Conservation (phyloP, 1,140 invertebrate species). For the Trichomalopsis sarcophagae region DNA sequence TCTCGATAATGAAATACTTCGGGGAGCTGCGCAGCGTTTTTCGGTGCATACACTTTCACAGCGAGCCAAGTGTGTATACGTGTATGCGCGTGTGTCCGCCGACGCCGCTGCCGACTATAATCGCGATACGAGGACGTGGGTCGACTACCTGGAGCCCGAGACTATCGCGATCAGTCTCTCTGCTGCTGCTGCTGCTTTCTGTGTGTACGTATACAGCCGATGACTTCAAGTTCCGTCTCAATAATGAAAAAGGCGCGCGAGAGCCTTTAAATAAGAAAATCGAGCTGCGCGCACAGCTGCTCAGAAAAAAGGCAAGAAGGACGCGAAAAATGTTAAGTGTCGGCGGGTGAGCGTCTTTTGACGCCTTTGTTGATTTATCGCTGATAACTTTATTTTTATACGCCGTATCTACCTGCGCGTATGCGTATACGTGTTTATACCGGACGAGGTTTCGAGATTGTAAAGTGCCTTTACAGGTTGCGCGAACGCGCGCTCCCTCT, state of each 20-base stretch:
- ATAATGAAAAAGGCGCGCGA: conserved; percentile 34
- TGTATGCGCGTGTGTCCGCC: conserved; percentile 26
- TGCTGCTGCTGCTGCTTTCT: neutral
- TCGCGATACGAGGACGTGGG: conserved; percentile 56
- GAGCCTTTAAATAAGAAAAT: neutral
- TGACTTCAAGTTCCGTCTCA: conserved; percentile 39
- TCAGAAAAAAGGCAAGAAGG: neutral
- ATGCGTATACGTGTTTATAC: neutral
- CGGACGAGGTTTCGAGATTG: neutral
- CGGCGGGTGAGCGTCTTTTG: conserved; percentile 1
- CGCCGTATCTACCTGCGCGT: neutral
- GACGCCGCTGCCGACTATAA: conserved; percentile 61
- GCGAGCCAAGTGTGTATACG: too few relatives aligned
- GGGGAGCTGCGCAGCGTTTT: conserved; percentile 53
- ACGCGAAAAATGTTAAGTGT: neutral
- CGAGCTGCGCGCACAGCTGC: neutral
- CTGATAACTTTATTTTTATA: conserved; percentile 28
- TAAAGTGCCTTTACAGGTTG: conserved; percentile 3
- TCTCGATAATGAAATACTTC: conserved; percentile 67
- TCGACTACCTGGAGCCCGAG: conserved; percentile 32
- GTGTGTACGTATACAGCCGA: neutral
- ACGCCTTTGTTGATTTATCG: conserved; percentile 28
- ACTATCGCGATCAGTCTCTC: conserved; percentile 29
- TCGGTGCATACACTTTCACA: conserved; percentile 52
- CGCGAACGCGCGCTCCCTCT: neutral